Base-by-base conservation (phyloP, 1,140 invertebrate species). In the Daktulosphaira vitifoliae region DNA sequence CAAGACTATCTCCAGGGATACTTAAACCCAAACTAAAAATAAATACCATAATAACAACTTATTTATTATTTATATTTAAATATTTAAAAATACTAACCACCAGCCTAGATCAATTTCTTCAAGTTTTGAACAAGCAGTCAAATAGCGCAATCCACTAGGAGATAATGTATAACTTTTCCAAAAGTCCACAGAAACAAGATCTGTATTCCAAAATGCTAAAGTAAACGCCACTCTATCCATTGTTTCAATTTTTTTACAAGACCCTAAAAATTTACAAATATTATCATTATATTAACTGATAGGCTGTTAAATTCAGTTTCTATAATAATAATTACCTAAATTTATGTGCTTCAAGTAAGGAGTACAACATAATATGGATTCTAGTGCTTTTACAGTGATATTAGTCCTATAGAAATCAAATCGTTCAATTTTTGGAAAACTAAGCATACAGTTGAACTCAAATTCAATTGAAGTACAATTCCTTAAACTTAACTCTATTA, bases 21-120 rank as follows among this genome's bases (percentile, higher is more conserved):
- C 77, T 77, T 66, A 78, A 75, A 51, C 76, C 69, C 74, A 76
- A 56, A 59, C 79, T 80, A 52, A 37, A 73, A 67, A 56, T 23
- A 42, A 3, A 25, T 48, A 23, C 20, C 44, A 20, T 18, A 4
- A 20, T 48, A 20, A 3, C 4, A 33, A 6, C 5, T 11, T 6
- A 51, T 20, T 51, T 51, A 5, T 20, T 15, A 51, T 52, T 52
- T n/a, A n/a, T n/a, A n/a, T n/a, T 52, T 23, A 8, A 26, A 51
- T 67, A 49, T 53, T 42, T 49, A 9, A 66, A 46, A 68, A 51
- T 46, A 80, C 85, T 79, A 76, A 90, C 88, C 89, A 91, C 90
- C 90, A 93, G 56, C 90, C 89, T 65, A 95, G 79, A 77, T 95
- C 90, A 18, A 94, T 75, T 75, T 93, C 90, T 71, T 87, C 82